phyloP scores from a whole-genome alignment of 2,113 vertebrate species.

The Octodon degus region DNA sequence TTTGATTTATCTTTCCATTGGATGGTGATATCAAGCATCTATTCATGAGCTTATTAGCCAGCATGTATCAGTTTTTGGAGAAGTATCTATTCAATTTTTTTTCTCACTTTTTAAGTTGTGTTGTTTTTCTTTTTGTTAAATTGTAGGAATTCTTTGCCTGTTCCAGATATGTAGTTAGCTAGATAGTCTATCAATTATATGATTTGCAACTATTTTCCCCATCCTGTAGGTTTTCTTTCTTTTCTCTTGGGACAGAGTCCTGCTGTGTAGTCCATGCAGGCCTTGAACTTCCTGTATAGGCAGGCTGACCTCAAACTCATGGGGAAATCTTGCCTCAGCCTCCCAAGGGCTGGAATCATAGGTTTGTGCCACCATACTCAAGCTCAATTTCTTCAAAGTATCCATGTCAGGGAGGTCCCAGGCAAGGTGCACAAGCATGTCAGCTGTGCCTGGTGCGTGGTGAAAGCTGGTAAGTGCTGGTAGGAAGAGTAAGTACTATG shows the following conservation, averaged over 20 bases:
- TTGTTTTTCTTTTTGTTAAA: conserved; percentile 21
- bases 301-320: background rate
- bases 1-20: conserved; percentile 53
- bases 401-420: conserved; percentile 5
- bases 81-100: background rate
- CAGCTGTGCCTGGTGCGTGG: background rate
- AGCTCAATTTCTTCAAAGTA: background rate
- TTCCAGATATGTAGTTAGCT: background rate
- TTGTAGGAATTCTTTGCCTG: conserved; percentile 22
- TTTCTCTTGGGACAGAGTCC: background rate
- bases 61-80: background rate
- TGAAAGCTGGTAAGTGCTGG: background rate
- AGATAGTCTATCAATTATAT: background rate
- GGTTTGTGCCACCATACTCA: background rate
- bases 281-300: background rate
- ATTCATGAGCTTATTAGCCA: background rate
- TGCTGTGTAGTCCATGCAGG: background rate
- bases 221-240: background rate
- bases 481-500: background rate
- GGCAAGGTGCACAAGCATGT: background rate
- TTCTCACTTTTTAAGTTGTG: background rate
- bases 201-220: background rate
- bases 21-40: background rate
- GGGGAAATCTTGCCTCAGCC: background rate
- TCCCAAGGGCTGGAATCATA: background rate